Conservation (phyloP, 2,797 vertebrate genomes). For the Chelon auratus region DNA sequence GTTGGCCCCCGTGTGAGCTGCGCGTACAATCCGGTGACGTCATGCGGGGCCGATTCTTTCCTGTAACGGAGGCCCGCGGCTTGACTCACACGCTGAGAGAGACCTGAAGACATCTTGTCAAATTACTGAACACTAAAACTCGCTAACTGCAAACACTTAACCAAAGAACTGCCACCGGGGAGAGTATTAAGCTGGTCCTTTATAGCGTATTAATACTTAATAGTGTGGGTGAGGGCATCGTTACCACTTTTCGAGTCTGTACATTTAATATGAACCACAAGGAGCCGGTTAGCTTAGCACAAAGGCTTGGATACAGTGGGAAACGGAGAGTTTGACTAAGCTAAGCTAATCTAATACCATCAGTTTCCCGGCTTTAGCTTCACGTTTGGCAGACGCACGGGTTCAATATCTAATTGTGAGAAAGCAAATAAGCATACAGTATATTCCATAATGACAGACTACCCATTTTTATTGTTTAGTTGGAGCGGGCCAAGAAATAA, state of each 20-base stretch:
- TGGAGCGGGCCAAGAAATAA: background rate
- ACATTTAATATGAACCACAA: background rate
- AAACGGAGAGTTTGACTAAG: background rate
- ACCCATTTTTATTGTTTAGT: background rate
- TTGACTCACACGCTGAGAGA: constrained; percentile 29
- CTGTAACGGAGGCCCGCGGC: constrained; percentile 1
- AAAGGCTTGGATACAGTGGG: background rate
- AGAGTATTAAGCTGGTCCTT: background rate
- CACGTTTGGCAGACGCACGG: background rate
- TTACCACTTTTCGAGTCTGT: background rate
- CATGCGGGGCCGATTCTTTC: constrained; percentile 34
- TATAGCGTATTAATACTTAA: background rate
- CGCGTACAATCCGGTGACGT: constrained; percentile 40
- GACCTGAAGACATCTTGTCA: constrained; percentile 31
- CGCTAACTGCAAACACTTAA: background rate
- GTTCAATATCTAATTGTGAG: background rate
- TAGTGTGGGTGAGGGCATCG: background rate
- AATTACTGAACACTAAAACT: constrained; percentile 16
- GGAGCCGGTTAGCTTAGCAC: constrained; percentile 2
- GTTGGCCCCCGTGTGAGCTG: constrained; percentile 1
- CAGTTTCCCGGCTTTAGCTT: background rate
- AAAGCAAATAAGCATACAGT: background rate
- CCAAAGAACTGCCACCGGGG: background rate
- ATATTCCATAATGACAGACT: background rate
- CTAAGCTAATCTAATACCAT: constrained; percentile 19